phyloP scores from a whole-genome alignment of 2,888 invertebrate species.

The Leuctra nigra region DNA sequence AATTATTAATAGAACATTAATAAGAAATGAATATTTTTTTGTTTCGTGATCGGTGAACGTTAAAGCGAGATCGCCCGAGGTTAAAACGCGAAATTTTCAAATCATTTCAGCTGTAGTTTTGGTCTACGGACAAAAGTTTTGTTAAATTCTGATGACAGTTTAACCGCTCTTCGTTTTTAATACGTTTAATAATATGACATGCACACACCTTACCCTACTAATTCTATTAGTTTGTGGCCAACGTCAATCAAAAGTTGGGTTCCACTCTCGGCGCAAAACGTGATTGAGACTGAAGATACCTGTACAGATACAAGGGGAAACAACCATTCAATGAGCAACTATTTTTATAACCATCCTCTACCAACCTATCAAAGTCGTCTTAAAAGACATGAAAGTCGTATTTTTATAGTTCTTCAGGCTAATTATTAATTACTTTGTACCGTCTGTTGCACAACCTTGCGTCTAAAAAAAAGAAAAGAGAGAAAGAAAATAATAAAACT shows the following conservation, averaged over 20 bases:
- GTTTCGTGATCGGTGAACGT: background rate
- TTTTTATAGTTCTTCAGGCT: conserved; percentile 10
- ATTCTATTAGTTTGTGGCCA: conserved; percentile 10
- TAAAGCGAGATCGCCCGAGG: no score
- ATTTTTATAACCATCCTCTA: background rate
- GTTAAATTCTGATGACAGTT: conserved; percentile 6
- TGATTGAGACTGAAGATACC: background rate
- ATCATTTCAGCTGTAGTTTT: background rate
- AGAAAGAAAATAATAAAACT: no score
- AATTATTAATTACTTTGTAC: conserved; percentile 16
- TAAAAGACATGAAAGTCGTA: conserved; percentile 7
- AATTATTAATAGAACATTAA: background rate
- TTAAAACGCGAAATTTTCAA: no score
- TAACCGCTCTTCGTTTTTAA: conserved; percentile 12
- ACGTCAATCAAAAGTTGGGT: background rate
- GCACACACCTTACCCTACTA: conserved; percentile 6
- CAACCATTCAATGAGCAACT: background rate
- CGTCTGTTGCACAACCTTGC: no score
- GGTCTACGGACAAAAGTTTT: background rate
- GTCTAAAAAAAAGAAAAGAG: no score
- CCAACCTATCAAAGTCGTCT: conserved; percentile 1
- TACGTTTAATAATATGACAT: conserved; percentile 11
- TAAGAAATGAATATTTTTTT: background rate
- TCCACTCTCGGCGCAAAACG: background rate
- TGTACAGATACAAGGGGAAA: background rate